Evolutionary conservation across 1,140 invertebrate species (phyloP).

Genomic region (Conus ventricosus): DNA sequence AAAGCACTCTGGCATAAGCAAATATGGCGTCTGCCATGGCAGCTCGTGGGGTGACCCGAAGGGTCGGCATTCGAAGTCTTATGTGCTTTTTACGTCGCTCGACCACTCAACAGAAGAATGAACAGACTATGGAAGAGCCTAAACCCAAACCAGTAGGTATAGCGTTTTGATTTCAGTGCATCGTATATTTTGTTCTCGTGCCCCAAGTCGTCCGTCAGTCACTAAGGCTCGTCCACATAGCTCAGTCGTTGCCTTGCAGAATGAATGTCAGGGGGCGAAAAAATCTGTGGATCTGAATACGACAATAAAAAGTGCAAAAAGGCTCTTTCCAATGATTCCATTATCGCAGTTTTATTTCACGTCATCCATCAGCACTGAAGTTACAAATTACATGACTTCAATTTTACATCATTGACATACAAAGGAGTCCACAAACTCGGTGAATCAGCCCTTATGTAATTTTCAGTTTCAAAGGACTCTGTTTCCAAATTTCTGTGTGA

Average conservation of each 20-base stretch:
- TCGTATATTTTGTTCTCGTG: background rate
- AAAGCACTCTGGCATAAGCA: background rate
- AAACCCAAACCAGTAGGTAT: background rate
- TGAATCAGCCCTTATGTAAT: no score
- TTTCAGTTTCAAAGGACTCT: no score
- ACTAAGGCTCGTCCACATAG: background rate
- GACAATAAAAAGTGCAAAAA: background rate
- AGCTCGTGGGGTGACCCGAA: background rate
- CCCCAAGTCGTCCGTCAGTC: background rate
- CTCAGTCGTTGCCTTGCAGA: background rate
- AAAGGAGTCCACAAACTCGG: no score
- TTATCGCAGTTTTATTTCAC: no score
- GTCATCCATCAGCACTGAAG: no score
- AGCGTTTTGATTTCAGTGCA: background rate
- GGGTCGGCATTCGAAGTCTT: background rate
- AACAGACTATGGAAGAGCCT: background rate
- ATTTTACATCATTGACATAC: no score
- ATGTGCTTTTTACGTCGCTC: background rate
- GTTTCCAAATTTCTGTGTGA: no score
- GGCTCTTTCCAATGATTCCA: background rate
- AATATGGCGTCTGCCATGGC: constrained; percentile 7
- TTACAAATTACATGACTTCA: no score
- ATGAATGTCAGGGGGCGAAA: no score
- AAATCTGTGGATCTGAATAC: background rate
- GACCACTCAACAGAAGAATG: background rate